Evolutionary conservation across 2,113 vertebrate genomes (phyloP), one percentile per base, ranked within the genome.

Genomic region (Vireo altiloquus): DNA sequence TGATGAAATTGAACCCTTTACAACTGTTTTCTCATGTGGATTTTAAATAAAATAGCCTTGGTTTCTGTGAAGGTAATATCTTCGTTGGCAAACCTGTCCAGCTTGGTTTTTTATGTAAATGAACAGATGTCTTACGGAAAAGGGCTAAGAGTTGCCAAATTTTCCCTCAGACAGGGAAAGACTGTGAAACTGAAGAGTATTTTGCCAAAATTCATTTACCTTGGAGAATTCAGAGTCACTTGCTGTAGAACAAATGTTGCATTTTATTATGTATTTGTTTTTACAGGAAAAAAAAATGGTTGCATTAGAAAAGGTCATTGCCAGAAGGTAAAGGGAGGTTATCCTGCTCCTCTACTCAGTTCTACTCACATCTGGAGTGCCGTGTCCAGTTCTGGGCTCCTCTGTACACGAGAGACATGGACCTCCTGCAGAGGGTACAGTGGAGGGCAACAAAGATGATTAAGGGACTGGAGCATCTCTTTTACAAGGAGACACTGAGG

Each of bases 381-480:
- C 44, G 60, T 28, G 31, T 42, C 33, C 44, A 23, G 22, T 28
- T 37, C 44, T 52, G 60, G 44, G 1, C 15, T 65, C 37, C 47
- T 59, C 19, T 2, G 27, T 8, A 59, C 18, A 59, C 1, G 61
- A 76, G n/a, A 56, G 25, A 66, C 25, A 31, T 7, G 30, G 8
- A 66, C 13, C 9, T 16, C 44, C 31, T 11, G 7, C 7, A 35
- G 31, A 0, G 16, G 11, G 28, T 59, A 46, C 44, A n/a, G 46
- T 0, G 0, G 57, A 71, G 30, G 19, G 4, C 39, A 60, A 12
- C 6, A 59, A n/a, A 39, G 15, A 3, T 17, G 23, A 21, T 33
- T 20, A 46, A 5, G 27, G 27, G 8, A 24, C 27, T 6, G 77
- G 11, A 89, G 9, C 39, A 40, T 42, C 49, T 49, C 47, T 65